A percentile compares a stretch with the other conserved stretches of the same genome.
These are phyloP conservation scores for Callochromis pleurospilus DNA, from an alignment of 2,113 vertebrate genomes.

Conservation along the genomic window DNA sequence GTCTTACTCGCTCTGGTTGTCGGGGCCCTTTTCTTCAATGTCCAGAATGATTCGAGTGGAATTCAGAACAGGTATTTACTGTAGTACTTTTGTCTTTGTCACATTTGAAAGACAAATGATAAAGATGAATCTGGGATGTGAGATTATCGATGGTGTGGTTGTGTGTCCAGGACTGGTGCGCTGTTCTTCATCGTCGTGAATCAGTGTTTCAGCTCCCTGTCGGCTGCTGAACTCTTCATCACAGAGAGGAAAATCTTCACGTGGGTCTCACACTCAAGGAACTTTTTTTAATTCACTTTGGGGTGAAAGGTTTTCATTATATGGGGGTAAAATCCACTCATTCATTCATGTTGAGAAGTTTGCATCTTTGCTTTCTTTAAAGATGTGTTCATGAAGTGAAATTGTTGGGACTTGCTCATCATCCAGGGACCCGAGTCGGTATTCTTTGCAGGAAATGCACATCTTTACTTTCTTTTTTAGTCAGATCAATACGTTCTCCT, in stretches of 20 bases:
- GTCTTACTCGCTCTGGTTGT: conserved; percentile 77
- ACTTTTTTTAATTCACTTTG: background rate
- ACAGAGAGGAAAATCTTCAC: conserved; percentile 87
- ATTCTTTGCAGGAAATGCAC: background rate
- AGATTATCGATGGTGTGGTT: background rate
- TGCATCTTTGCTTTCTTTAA: background rate
- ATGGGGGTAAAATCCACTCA: background rate
- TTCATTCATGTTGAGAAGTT: background rate
- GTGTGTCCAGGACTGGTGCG: conserved; percentile 76
- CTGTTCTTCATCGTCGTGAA: conserved; percentile 91
- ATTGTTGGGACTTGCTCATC: background rate
- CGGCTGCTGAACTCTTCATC: conserved; percentile 86
- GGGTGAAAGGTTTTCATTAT: background rate
- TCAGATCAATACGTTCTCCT: background rate
- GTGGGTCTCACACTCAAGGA: conserved; percentile 67
- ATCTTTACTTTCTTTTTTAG: background rate
- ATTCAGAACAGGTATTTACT: conserved; percentile 83
- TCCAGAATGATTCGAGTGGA: conserved; percentile 65
- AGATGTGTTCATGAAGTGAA: background rate
- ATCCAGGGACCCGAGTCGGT: background rate
- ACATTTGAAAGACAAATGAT: background rate
- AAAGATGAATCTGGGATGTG: background rate
- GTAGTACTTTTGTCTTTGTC: background rate
- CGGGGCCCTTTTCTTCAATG: conserved; percentile 81
- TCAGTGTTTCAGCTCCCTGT: conserved; percentile 86